A percentile compares a stretch with the other conserved stretches of the same genome.
Conservation (phyloP, 35 echinoderm and acorn worm species). For the Chiridota heheva region DNA sequence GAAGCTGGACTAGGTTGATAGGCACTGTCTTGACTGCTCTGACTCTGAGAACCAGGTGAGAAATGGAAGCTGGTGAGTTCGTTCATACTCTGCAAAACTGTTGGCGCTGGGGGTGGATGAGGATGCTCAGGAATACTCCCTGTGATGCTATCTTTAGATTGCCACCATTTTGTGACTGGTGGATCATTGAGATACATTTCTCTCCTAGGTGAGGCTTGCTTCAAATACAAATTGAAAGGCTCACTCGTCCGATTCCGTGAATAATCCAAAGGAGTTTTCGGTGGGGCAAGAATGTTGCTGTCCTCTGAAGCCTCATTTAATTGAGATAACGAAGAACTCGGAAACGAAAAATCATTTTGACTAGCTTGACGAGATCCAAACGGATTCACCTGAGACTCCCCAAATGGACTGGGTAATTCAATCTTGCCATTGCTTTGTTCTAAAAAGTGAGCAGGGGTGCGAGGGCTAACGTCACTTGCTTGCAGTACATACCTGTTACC, state of each 20-base stretch:
- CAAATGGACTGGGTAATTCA: constrained; percentile 50
- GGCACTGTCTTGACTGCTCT: constrained; percentile 40
- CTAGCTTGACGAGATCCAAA: constrained; percentile 15
- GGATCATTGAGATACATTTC: not conserved
- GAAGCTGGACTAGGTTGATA: constrained; percentile 31
- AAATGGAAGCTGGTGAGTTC: constrained; percentile 34
- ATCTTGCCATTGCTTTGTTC: constrained; percentile 42
- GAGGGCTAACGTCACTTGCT: constrained; percentile 53
- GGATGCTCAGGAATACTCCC: no score
- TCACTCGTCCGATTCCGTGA: not conserved
- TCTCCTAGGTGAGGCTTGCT: not conserved
- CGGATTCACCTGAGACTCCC: constrained; percentile 38
- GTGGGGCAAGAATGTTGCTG: constrained; percentile 29
- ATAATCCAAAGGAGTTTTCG: constrained; percentile 21
- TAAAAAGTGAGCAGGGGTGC: constrained; percentile 54
- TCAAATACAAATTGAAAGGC: not conserved
- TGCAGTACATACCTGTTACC: constrained; percentile 26
- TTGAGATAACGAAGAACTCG: constrained; percentile 10
- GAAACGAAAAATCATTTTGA: not conserved
- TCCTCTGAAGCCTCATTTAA: constrained; percentile 18
- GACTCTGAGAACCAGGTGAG: constrained; percentile 36
- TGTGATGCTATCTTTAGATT: constrained; percentile 12
- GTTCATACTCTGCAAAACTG: not conserved
- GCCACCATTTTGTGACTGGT: constrained; percentile 21
- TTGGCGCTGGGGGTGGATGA: constrained; percentile 18